Percentiles rank a stretch among this genome's conserved stretches.
Evolutionary conservation across 2,888 invertebrate species (phyloP).

Genomic region (Apodemia hepburni): DNA sequence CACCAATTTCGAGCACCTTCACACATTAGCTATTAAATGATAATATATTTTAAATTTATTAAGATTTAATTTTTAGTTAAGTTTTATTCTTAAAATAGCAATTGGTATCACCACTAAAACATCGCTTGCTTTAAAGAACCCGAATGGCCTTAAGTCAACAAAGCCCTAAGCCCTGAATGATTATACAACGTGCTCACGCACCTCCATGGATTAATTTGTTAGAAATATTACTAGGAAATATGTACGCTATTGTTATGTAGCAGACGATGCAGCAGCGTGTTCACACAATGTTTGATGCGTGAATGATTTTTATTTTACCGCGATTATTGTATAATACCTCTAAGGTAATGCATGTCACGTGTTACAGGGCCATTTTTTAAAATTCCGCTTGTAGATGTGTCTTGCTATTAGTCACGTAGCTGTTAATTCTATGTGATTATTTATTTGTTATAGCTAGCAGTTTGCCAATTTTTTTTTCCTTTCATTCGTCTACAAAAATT

Average conservation of each 20-base stretch:
- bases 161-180: conserved; percentile 10
- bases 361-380: conserved; percentile 30
- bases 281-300: conserved; percentile 36
- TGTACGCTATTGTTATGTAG: conserved; percentile 33
- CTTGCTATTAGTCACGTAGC: conserved; percentile 20
- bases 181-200: conserved; percentile 32
- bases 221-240: conserved; percentile 35
- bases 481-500: no score
- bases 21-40: no score
- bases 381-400: conserved; percentile 29
- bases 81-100: no score
- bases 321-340: conserved; percentile 30
- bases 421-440: no score
- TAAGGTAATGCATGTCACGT: conserved; percentile 36
- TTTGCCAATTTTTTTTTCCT: no score
- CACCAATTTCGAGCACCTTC: no score
- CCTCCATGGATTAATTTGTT: conserved; percentile 30
- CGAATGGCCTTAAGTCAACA: neutral
- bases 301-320: conserved; percentile 39
- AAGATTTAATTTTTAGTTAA: no score
- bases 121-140: neutral
- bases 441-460: no score
- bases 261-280: conserved; percentile 33
- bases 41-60: no score
- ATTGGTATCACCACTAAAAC: neutral